A percentile compares a stretch with the other conserved stretches of the same genome.
These are phyloP conservation scores for Seriola dumerili DNA, from an alignment of 2,113 vertebrate genomes.

Conservation along the genomic window DNA sequence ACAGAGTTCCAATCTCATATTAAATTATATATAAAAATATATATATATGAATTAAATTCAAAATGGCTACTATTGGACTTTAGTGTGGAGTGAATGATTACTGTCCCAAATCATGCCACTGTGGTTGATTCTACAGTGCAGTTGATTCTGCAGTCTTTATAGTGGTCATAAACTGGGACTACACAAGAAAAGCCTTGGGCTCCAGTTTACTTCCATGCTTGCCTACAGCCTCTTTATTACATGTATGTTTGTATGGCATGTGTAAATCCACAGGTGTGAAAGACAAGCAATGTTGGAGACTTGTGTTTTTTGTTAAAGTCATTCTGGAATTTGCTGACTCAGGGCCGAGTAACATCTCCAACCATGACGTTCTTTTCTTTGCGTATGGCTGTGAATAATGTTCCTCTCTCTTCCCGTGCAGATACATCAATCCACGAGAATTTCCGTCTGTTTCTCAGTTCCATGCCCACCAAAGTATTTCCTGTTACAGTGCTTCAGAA, in stretches of 20 bases:
- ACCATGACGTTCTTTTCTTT: neutral
- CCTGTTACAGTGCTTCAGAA: slow-evolving; percentile 91
- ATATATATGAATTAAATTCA: neutral
- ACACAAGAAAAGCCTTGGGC: neutral
- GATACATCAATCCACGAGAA: slow-evolving; percentile 83
- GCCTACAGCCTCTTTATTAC: neutral
- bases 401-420: slow-evolving; percentile 64
- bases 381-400: slow-evolving; percentile 12
- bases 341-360: neutral
- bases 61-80: too few relatives aligned
- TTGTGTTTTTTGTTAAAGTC: neutral
- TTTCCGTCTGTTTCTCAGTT: slow-evolving; percentile 90
- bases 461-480: slow-evolving; percentile 88
- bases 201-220: neutral
- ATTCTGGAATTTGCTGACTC: neutral
- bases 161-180: neutral
- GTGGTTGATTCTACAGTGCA: neutral
- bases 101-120: neutral
- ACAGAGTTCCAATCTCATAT: neutral
- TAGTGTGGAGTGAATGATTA: neutral
- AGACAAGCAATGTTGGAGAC: neutral
- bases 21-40: too few relatives aligned
- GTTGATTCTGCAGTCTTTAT: neutral
- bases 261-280: neutral
- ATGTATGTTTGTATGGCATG: neutral